Base-by-base conservation (phyloP, 2,797 vertebrate genomes). In the Cygnus olor region DNA sequence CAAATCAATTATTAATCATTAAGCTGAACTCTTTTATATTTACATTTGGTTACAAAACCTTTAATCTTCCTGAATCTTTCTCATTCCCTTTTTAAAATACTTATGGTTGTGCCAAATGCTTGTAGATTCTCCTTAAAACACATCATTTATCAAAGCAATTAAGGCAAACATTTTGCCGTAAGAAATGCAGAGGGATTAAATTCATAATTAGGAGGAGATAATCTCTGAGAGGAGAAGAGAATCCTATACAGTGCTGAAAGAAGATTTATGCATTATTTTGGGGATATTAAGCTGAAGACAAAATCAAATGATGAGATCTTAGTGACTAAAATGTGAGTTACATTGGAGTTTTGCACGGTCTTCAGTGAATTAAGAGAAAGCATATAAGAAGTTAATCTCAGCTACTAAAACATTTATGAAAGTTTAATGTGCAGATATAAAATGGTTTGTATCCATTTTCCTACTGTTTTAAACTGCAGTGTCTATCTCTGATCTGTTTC, bases 1-100 rank as follows among this genome's bases (percentile, higher is more conserved):
- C 63, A 95, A 84, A 91, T 80, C 57, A 82, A 92, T 70, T 68
- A 79, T 57, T 78, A 82, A 49, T 87, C 54, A 79, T 76, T 77
- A 80, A 79, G 3, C 3, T 73, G 6, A 14, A 58, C 2, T 83
- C 5, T 77, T 80, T 86, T 53, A 71, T 83, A 49, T 64, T 83
- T 92, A 36, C 13, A 60, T 68, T 63, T 80, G 49, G 3, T 56
- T 58, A 22, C 7, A 90, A 42, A 92, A 77, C 12, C 77, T 61
- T 88, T 88, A 80, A 76, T 92, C 24, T 69, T 87, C 7, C 34
- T 34, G 11, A 64, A 61, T 86, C 19, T 85, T 85, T 87, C 28
- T 68, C 10, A 61, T 87, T 90, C 82, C 24, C 9, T 82, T 58
- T 88, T 76, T 70, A 92, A 91, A 83, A 47, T 72, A 68, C 11